Base-by-base conservation (phyloP, 2,113 vertebrate species). In the Tichodroma muraria region DNA sequence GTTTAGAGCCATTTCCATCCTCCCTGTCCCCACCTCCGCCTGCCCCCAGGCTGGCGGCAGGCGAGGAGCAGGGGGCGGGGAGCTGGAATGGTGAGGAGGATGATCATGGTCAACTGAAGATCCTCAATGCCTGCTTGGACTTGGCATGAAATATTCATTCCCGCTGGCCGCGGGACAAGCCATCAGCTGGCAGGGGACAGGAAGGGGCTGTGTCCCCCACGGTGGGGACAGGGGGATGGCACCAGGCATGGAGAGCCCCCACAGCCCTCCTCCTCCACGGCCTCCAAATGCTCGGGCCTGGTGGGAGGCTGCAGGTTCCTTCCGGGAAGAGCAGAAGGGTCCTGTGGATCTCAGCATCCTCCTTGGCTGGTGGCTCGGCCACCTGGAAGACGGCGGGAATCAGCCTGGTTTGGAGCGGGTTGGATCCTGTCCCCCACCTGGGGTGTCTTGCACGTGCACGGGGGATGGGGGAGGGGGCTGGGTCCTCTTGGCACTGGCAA, bases 301-400 rank as follows among this genome's bases (percentile, higher is more conserved):
- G 52, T 13, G 80, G 78, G 92, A 78, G 15, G 30, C 49, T 6
- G 47, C 4, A 8, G 61, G n/a, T 33, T 82, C 90, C 42, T 94
- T 92, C 92, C 52, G 38, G 90, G 64, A 66, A 7, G 42, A 92
- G 83, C 96, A 95, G 94, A 80, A 94, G 88, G 92, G 72, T 59
- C 88, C 82, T 64, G 76, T 35, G 11, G 92, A 56, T 91, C 92
- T 59, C 94, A 96, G 92, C 94, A 83, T 49, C 88, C 86, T 38
- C 69, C 92, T 82, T 90, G 88, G 90, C 94, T 71, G 94, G n/a
- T 7, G 17, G 44, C 88, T 94, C 3, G 0, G 83, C 90, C 95
- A 95, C 92, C 92, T 93, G 95, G 66, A 93, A 64, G 42, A n/a
- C 0, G 0, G 6, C 1, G 0, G 70, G 78, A 82, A 27, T 16